A percentile compares a stretch with the other conserved stretches of the same genome.
These are phyloP conservation scores for Pardalotus punctatus DNA, from an alignment of 2,113 vertebrate genomes.

Conservation along the genomic window DNA sequence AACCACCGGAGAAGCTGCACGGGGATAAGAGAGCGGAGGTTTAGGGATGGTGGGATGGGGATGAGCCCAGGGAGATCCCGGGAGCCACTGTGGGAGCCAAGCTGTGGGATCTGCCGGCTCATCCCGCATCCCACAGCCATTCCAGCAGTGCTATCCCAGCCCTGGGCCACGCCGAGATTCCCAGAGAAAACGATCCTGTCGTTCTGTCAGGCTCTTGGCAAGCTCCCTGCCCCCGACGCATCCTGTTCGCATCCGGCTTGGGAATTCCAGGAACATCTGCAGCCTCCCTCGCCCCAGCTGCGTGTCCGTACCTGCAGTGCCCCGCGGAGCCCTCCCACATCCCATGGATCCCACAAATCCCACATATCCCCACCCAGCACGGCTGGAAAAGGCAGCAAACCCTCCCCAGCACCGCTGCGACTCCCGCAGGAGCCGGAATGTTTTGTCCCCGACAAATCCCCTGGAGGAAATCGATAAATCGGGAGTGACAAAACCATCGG, in stretches of 20 bases:
- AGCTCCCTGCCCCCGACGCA: background rate
- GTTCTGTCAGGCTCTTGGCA: conserved; percentile 43
- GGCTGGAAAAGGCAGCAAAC: background rate
- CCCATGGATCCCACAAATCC: background rate
- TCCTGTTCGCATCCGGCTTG: conserved; percentile 75
- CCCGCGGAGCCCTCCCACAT: conserved; percentile 1
- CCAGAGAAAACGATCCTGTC: background rate
- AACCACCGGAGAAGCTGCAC: background rate
- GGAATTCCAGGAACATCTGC: conserved; percentile 80
- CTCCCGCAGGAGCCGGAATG: background rate
- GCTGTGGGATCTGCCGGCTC: background rate
- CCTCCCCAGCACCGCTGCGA: rapidly evolving
- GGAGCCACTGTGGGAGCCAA: background rate
- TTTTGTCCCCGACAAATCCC: background rate
- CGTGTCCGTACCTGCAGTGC: conserved; percentile 79
- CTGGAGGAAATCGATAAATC: rapidly evolving
- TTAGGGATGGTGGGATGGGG: background rate
- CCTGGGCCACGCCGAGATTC: background rate
- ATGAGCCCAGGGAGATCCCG: rapidly evolving
- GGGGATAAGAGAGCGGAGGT: rapidly evolving
- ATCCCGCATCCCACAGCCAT: rapidly evolving
- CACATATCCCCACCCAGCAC: rapidly evolving
- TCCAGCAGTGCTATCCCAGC: rapidly evolving
- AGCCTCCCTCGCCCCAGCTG: conserved; percentile 63
- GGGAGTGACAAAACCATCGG: rapidly evolving